Evolutionary conservation across 2,888 invertebrate genomes (phyloP).

Genomic region (Parascotia fuliginaria): DNA sequence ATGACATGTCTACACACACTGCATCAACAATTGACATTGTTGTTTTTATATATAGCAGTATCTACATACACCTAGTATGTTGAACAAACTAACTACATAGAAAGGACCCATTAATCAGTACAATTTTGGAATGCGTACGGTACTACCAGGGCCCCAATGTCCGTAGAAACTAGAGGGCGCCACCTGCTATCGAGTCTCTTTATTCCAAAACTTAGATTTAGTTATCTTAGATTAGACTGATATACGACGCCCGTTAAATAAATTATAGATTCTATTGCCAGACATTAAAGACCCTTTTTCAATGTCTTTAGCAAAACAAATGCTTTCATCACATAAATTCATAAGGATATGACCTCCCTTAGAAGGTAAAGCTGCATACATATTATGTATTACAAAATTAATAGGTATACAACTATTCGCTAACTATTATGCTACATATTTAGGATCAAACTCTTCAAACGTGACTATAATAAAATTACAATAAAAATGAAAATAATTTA

Average conservation of each 20-base stretch:
- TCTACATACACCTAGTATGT: constrained; percentile 15
- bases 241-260: neutral
- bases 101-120: constrained; percentile 39
- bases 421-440: constrained; percentile 45
- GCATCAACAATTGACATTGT: constrained; percentile 53
- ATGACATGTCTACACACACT: constrained; percentile 19
- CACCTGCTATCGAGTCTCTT: neutral
- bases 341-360: constrained; percentile 6
- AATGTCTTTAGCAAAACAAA: constrained; percentile 24
- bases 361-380: neutral
- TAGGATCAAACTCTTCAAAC: constrained; percentile 19
- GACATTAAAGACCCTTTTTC: constrained; percentile 15
- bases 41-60: constrained; percentile 38
- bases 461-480: constrained; percentile 8
- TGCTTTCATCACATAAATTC: no score
- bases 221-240: neutral
- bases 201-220: neutral
- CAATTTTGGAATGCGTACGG: constrained; percentile 58
- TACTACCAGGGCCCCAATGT: constrained; percentile 16
- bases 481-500: constrained; percentile 13
- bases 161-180: constrained; percentile 2
- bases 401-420: constrained; percentile 53
- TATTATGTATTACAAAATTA: constrained; percentile 20
- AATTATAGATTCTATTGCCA: constrained; percentile 1
- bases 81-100: constrained; percentile 12